These are phyloP conservation scores for Fundulus diaphanus DNA, from an alignment of 2,797 vertebrate species.

Conservation along the genomic window DNA sequence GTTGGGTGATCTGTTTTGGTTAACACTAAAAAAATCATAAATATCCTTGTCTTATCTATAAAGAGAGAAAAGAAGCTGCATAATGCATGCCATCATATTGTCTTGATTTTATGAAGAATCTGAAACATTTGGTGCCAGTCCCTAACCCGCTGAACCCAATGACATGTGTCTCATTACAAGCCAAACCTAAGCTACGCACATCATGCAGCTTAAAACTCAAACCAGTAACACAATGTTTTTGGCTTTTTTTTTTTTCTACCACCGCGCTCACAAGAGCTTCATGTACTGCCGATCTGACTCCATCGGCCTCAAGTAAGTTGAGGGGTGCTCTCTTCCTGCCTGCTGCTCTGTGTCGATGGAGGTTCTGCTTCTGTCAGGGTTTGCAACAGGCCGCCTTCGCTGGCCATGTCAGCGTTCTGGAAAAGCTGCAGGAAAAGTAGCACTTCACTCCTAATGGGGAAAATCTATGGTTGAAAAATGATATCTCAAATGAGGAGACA, in stretches of 20 bases:
- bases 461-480: conserved; percentile 71
- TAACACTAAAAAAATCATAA: conserved; percentile 15
- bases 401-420: conserved; percentile 54
- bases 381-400: conserved; percentile 49
- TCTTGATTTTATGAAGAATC: conserved; percentile 48
- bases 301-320: conserved; percentile 51
- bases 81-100: conserved; percentile 46
- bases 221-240: conserved; percentile 59
- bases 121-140: conserved; percentile 60
- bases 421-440: conserved; percentile 56
- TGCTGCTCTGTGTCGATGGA: conserved; percentile 51
- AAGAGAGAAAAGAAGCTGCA: conserved; percentile 25
- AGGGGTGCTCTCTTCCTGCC: conserved; percentile 38
- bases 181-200: conserved; percentile 76
- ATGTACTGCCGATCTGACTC: conserved; percentile 45
- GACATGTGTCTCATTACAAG: conserved; percentile 66
- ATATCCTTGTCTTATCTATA: conserved; percentile 25
- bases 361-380: conserved; percentile 41
- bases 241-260: conserved; percentile 37
- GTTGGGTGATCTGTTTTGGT: not conserved
- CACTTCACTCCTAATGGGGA: conserved; percentile 54
- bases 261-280: conserved; percentile 56
- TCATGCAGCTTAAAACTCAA: conserved; percentile 68
- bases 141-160: conserved; percentile 60
- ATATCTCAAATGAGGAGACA: conserved; percentile 72